Conservation (phyloP, 2,113 vertebrate species). For the Plestiodon gilberti region DNA sequence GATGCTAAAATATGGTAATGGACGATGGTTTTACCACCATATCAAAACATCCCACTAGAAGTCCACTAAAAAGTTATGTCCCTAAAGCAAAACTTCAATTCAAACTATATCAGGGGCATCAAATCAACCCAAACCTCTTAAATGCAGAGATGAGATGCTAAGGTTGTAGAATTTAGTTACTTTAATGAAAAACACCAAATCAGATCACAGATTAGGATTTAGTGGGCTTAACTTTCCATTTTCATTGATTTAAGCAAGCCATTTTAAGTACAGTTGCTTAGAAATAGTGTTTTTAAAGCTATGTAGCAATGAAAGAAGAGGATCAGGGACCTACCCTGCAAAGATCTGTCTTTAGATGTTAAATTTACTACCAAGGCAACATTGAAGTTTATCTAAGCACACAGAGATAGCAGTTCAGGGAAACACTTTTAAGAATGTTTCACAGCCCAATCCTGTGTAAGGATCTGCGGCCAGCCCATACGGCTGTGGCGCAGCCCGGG, state of each 20-base stretch:
- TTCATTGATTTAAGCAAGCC: not conserved
- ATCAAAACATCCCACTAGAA: not conserved
- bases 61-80: not conserved
- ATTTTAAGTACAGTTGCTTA: not conserved
- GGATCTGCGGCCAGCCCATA: too few relatives aligned
- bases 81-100: not conserved
- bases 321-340: accelerated
- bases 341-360: not conserved
- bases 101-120: not conserved
- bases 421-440: not conserved
- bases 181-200: accelerated
- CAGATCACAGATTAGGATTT: not conserved
- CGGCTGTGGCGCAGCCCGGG: too few relatives aligned
- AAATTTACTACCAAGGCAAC: not conserved
- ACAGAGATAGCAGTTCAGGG: not conserved
- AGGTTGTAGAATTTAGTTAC: not conserved
- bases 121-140: not conserved
- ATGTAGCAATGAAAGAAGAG: accelerated
- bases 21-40: not conserved
- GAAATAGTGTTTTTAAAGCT: not conserved
- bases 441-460: too few relatives aligned
- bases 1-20: not conserved
- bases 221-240: not conserved
- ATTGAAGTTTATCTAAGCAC: accelerated
- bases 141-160: not conserved